Percentiles rank a stretch among this genome's conserved stretches.
phyloP scores from a whole-genome alignment of 2,797 vertebrate species.

The Artibeus lituratus region DNA sequence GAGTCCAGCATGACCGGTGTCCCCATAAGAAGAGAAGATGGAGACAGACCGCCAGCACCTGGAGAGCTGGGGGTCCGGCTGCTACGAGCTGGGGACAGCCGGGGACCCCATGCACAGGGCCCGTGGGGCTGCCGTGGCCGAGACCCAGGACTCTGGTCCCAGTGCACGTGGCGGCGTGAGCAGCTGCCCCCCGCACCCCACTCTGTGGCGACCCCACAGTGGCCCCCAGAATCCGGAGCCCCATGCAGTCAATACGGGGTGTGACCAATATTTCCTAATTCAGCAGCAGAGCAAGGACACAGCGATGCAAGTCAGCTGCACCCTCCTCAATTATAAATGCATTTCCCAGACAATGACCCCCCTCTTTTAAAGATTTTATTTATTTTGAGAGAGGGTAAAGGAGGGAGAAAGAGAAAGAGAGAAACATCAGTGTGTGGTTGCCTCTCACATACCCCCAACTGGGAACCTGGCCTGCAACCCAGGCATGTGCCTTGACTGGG shows the following conservation, averaged over 20 bases:
- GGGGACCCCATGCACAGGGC: no score
- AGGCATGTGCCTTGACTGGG: no score
- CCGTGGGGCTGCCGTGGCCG: no score
- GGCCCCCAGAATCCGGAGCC: neutral
- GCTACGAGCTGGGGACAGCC: no score
- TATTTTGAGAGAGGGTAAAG: no score
- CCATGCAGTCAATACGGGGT: neutral
- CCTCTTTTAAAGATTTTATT: neutral
- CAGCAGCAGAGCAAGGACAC: neutral
- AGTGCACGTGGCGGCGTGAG: neutral
- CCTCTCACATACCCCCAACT: no score
- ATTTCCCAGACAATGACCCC: neutral
- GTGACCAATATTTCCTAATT: neutral
- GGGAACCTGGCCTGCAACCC: no score
- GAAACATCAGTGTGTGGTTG: no score
- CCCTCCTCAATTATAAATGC: neutral
- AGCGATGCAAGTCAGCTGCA: neutral
- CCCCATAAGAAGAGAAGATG: neutral
- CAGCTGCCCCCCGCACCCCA: neutral
- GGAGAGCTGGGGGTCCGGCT: rapidly evolving
- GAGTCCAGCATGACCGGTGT: neutral
- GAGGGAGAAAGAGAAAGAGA: no score
- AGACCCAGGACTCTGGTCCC: neutral
- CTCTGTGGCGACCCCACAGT: neutral
- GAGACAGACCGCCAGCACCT: neutral